Evolutionary conservation across 2,888 invertebrate genomes (phyloP).

Genomic region (Orthonevra nobilis): DNA sequence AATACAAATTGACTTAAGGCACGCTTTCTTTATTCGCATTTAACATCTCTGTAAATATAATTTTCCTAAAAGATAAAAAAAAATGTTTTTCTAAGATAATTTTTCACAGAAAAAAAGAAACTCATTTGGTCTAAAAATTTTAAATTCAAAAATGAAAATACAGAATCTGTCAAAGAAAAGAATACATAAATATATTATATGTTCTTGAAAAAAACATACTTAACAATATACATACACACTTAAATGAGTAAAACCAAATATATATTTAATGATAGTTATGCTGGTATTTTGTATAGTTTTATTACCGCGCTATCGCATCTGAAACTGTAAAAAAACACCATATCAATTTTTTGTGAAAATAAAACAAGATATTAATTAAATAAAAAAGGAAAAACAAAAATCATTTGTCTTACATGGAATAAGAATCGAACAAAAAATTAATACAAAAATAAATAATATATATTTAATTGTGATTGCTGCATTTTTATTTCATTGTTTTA

Average conservation of each 20-base stretch:
- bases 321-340: slow-evolving; percentile 68
- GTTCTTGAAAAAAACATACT: slow-evolving; percentile 2
- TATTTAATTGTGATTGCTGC: slow-evolving; percentile 50
- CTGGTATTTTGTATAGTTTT: slow-evolving; percentile 68
- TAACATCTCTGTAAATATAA: no score
- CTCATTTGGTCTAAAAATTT: no score
- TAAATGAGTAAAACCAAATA: not conserved
- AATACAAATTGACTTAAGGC: no score
- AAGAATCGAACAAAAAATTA: slow-evolving; percentile 2
- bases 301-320: slow-evolving; percentile 67
- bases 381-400: slow-evolving; percentile 7
- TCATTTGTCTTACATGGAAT: slow-evolving; percentile 48
- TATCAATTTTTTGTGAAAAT: slow-evolving; percentile 62
- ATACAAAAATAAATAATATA: slow-evolving; percentile 44
- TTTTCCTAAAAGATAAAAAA: no score
- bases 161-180: slow-evolving; percentile 3
- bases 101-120: no score
- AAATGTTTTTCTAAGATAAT: no score
- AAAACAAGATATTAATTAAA: slow-evolving; percentile 7
- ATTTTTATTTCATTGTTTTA: slow-evolving; percentile 22
- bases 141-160: no score
- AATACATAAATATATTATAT: slow-evolving; percentile 4
- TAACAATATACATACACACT: not conserved
- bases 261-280: slow-evolving; percentile 30
- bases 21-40: no score